phyloP scores from a whole-genome alignment of 2,888 invertebrate genomes.

The Podotricha telesiphe region DNA sequence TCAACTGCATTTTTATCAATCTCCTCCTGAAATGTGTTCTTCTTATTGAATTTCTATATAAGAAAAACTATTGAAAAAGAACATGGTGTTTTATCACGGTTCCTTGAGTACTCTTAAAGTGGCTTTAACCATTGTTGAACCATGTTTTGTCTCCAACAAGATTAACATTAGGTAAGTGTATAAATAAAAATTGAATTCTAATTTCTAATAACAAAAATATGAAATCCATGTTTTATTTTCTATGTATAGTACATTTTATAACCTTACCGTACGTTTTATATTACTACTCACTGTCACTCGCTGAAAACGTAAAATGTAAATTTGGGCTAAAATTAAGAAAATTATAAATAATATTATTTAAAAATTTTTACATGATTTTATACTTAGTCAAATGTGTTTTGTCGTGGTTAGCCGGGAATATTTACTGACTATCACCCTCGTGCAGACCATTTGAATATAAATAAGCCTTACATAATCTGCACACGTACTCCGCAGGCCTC shows the following conservation, averaged over 20 bases:
- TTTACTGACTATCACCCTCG: conserved; percentile 24
- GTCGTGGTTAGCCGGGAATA: conserved; percentile 2
- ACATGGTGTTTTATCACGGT: too few relatives aligned
- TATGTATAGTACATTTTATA: too few relatives aligned
- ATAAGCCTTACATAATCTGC: conserved; percentile 26
- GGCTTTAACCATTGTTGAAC: too few relatives aligned
- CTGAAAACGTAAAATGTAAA: not conserved
- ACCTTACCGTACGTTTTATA: too few relatives aligned
- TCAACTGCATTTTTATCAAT: not conserved
- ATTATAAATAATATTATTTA: not conserved
- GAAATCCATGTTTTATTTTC: too few relatives aligned
- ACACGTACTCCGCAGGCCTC: conserved; percentile 29
- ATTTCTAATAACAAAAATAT: too few relatives aligned
- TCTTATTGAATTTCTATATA: not conserved
- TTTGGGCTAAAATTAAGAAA: not conserved
- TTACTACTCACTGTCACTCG: not conserved
- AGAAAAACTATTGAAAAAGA: too few relatives aligned
- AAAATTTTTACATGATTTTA: not conserved
- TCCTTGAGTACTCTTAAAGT: too few relatives aligned
- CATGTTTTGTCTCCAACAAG: too few relatives aligned
- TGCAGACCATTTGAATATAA: conserved; percentile 28
- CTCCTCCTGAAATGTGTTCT: not conserved
- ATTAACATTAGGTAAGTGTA: too few relatives aligned
- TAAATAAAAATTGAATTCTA: too few relatives aligned
- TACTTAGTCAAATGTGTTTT: conserved; percentile 6